A percentile compares a stretch with the other conserved stretches of the same genome.
phyloP scores from a whole-genome alignment of 1,140 invertebrate species.

The Trinorchestia longiramus region DNA sequence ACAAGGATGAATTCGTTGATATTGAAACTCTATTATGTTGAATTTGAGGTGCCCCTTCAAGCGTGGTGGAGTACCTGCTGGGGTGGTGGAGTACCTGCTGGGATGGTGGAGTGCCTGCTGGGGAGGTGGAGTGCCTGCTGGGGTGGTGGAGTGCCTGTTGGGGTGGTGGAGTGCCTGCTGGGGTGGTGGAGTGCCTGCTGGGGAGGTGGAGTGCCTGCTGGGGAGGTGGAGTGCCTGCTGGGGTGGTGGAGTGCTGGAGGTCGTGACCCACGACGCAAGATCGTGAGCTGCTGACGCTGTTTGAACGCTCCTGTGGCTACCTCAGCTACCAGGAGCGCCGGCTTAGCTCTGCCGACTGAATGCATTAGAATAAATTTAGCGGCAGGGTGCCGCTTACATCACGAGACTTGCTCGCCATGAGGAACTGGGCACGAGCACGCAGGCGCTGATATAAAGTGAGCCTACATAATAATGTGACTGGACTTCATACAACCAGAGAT shows the following conservation, averaged over 20 bases:
- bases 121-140: too few relatives aligned
- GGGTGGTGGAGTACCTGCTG: too few relatives aligned
- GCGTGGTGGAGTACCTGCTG: background rate
- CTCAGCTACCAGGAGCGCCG: constrained; percentile 10
- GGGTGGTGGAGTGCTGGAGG: background rate
- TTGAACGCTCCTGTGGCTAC: constrained; percentile 20
- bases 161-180: too few relatives aligned
- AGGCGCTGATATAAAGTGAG: background rate
- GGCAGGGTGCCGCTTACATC: constrained; percentile 26
- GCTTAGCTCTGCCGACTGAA: background rate
- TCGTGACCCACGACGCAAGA: background rate
- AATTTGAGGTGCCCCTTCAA: too few relatives aligned
- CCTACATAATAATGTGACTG: background rate
- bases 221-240: background rate
- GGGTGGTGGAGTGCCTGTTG: too few relatives aligned
- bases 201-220: too few relatives aligned
- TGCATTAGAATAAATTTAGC: constrained; percentile 47
- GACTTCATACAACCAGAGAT: background rate
- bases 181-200: too few relatives aligned
- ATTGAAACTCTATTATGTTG: too few relatives aligned
- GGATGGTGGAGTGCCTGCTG: too few relatives aligned
- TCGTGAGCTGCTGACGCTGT: background rate
- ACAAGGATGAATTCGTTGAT: too few relatives aligned
- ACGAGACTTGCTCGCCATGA: background rate
- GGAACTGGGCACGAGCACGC: constrained; percentile 20